Evolutionary conservation across 1,140 invertebrate species (phyloP).

Genomic region (Andrena cerasifolii): DNA sequence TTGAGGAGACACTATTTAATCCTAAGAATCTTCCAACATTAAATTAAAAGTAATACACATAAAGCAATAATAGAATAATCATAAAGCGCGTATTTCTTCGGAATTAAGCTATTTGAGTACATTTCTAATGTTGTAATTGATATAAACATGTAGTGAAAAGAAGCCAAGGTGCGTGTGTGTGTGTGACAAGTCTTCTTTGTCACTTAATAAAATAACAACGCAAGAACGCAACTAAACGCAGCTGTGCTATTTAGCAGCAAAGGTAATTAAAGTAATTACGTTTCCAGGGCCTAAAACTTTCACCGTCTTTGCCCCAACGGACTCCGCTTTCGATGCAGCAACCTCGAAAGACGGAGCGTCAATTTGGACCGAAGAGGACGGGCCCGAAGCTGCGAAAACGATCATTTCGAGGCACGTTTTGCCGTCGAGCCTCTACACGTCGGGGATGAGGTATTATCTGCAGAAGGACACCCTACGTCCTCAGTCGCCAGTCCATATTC

Average conservation of each 20-base stretch:
- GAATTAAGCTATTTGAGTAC: no score
- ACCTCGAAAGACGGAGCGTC: constrained; percentile 75
- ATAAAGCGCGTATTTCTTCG: no score
- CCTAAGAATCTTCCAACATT: no score
- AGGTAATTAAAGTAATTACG: not conserved
- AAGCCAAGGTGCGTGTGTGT: no score
- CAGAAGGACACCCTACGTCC: constrained; percentile 88
- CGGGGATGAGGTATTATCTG: constrained; percentile 93
- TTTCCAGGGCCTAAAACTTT: constrained; percentile 88
- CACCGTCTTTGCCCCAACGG: constrained; percentile 93
- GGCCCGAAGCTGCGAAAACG: constrained; percentile 86
- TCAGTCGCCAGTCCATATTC: constrained; percentile 85
- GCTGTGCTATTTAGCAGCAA: not conserved
- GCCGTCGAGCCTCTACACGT: constrained; percentile 89
- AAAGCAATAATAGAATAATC: no score
- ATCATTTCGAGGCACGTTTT: constrained; percentile 91
- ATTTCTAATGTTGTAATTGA: no score
- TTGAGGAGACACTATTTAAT: not conserved
- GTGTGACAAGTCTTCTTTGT: not conserved
- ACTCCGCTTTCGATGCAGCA: constrained; percentile 87
- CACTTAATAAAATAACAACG: not conserved
- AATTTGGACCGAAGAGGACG: constrained; percentile 82
- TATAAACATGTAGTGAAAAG: no score
- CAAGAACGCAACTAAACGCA: not conserved
- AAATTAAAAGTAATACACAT: no score